Base-by-base conservation (phyloP, 2,797 vertebrate genomes). In the Heteromormyrus szaboi region DNA sequence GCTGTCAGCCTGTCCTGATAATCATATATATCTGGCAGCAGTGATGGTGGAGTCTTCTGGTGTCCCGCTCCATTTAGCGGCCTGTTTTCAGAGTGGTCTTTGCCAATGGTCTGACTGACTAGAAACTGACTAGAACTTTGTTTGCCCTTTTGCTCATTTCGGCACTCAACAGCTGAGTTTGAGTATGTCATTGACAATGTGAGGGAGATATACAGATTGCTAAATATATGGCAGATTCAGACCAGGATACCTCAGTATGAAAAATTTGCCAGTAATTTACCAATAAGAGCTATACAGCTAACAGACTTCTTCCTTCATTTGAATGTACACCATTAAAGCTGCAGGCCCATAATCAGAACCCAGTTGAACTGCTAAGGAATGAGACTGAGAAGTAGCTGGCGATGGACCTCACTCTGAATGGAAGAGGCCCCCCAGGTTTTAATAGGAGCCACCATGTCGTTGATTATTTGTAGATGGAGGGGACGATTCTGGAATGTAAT, bases 401-500 rank as follows among this genome's bases (percentile, higher is more conserved):
- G 72, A 37, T 50, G 37, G 7, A 19, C 3, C 6, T 48, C 5
- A 46, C 19, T 25, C 50, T 84, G 19, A 84, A 22, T 22, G 46
- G 22, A 50, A 22, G 9, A 25, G 6, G 0, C n/a, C 9, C n/a
- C n/a, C 46, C 81, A 11, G 37, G 46, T 25, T 84, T 50, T n/a
- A 84, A 84, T 11, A 22, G 87, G 90, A 90, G 91, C 88, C 91
- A 92, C 93, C 92, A 92, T 92, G 91, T 93, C 93, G 92, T 94
- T 94, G 94, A 95, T 94, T 94, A 92, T 91, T 65, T 72, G 53
- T 90, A 91, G 91, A 19, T 29, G 56, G 85, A 85, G 44, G 46
- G 44, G 37, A 90, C 92, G 90, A 92, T 91, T 92, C 90, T 90
- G 92, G 93, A 94, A 95, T 93, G 93, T 95, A 95, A 95, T 96